Base-by-base conservation (phyloP, 2,113 vertebrate species). In the Ciconia stormi region DNA sequence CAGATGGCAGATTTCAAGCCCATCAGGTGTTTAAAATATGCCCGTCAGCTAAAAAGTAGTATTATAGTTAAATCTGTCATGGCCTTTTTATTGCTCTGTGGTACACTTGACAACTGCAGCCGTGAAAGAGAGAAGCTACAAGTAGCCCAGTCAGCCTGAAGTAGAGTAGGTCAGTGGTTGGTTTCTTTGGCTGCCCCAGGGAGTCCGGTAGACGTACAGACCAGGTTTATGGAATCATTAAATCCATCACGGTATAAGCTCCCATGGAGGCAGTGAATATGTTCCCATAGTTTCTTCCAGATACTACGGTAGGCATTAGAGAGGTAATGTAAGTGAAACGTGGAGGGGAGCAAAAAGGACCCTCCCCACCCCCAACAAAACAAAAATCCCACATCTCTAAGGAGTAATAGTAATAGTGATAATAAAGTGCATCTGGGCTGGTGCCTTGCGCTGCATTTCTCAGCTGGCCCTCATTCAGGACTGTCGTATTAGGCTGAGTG, bases 391-490 rank as follows among this genome's bases (percentile, higher is more conserved):
- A 79, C 78, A 95, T 97, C 93, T 98, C 97, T 95, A 90, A 97
- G 96, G 98, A 97, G 90, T 96, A 97, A 96, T 98, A 97, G 97
- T 95, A 97, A 92, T 96, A 96, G 95, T 96, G 96, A 96, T 96
- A 97, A 87, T 92, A 96, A 97, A 98, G 96, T 95, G 95, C 94
- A 97, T 97, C 97, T 98, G 94, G 95, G 95, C 70, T 97, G 86
- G 56, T 97, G 92, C 94, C 96, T 98, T 96, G 79, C 49, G 26
- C 96, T 89, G 89, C 69, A 16, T 95, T 80, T 93, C 93, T 98
- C 90, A 79, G 66, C 97, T 99, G 98, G 98, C 97, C 83, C 83
- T 90, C 87, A 40, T 98, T 98, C 98, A 98, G 84, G 93, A 66
- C 96, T 98, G 97, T 97, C 97, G 96, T 78, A 78, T 97, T 81